A percentile compares a stretch with the other conserved stretches of the same genome.
phyloP scores from a whole-genome alignment of 2,888 invertebrate genomes.

The Diarsia dahlii region DNA sequence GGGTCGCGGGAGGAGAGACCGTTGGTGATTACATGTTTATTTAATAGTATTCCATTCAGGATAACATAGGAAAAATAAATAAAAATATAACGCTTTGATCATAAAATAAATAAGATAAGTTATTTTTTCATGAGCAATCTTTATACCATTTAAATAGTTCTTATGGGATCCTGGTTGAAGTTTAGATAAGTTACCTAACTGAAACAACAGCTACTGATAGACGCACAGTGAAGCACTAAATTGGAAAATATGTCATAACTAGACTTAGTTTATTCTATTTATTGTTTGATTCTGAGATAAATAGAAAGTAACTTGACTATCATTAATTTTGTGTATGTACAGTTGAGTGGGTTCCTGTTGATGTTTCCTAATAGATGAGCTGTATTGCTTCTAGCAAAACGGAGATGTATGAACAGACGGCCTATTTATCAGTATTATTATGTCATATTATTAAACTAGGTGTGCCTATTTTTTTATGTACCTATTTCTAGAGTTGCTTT shows the following conservation, averaged over 20 bases:
- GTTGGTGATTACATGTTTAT: constrained; percentile 71
- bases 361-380: constrained; percentile 16
- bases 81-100: not conserved
- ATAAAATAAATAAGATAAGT: constrained; percentile 6
- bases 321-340: not conserved
- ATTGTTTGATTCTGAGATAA: constrained; percentile 35
- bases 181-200: constrained; percentile 30
- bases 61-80: constrained; percentile 12
- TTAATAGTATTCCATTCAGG: constrained; percentile 30
- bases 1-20: constrained; percentile 76
- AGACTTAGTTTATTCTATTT: constrained; percentile 19
- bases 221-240: constrained; percentile 12
- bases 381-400: constrained; percentile 18
- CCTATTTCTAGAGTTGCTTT: constrained; percentile 20
- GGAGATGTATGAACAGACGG: constrained; percentile 23
- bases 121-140: constrained; percentile 25
- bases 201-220: constrained; percentile 17
- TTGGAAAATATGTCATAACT: constrained; percentile 7
- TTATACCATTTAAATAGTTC: constrained; percentile 17
- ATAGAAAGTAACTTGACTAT: constrained; percentile 21
- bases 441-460: constrained; percentile 30
- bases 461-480: constrained; percentile 14
- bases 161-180: constrained; percentile 22
- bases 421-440: constrained; percentile 58
- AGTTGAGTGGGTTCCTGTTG: constrained; percentile 8